Conservation (phyloP, 2,888 invertebrate species). For the Lymantria dispar region DNA sequence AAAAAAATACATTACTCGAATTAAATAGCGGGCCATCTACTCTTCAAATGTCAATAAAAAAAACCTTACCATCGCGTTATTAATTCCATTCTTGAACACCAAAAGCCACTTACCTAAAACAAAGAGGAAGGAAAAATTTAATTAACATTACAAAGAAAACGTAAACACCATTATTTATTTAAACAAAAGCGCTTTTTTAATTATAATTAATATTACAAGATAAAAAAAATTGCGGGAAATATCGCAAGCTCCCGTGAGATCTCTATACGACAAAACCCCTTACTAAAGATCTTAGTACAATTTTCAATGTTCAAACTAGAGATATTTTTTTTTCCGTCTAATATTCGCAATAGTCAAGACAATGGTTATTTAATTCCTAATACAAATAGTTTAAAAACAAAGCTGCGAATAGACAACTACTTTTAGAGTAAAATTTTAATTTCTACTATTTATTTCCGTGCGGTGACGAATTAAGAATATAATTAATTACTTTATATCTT, state of each 20-base stretch:
- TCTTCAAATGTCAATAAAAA: slow-evolving; percentile 16
- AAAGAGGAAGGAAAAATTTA: slow-evolving; percentile 67
- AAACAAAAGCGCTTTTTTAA: slow-evolving; percentile 70
- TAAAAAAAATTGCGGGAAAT: slow-evolving; percentile 41
- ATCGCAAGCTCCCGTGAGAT: slow-evolving; percentile 24
- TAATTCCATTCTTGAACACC: slow-evolving; percentile 49
- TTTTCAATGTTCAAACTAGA: background rate
- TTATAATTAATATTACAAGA: slow-evolving; percentile 79
- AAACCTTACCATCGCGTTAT: slow-evolving; percentile 10
- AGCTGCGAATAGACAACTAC: too few relatives aligned
- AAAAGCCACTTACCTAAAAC: slow-evolving; percentile 75
- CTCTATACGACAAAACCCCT: slow-evolving; percentile 24
- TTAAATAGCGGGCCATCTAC: background rate
- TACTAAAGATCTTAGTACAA: slow-evolving; percentile 16
- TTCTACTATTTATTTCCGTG: too few relatives aligned
- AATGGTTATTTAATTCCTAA: too few relatives aligned
- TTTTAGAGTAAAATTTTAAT: too few relatives aligned
- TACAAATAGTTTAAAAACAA: too few relatives aligned
- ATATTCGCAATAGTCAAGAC: too few relatives aligned
- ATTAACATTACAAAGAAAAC: slow-evolving; percentile 72
- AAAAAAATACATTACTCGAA: slow-evolving; percentile 1
- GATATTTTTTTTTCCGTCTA: too few relatives aligned
- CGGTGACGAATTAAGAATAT: too few relatives aligned
- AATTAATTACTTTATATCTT: too few relatives aligned
- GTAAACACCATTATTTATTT: slow-evolving; percentile 70